Evolutionary conservation across 2,113 vertebrate genomes (phyloP).

Genomic region (Pterocles gutturalis): DNA sequence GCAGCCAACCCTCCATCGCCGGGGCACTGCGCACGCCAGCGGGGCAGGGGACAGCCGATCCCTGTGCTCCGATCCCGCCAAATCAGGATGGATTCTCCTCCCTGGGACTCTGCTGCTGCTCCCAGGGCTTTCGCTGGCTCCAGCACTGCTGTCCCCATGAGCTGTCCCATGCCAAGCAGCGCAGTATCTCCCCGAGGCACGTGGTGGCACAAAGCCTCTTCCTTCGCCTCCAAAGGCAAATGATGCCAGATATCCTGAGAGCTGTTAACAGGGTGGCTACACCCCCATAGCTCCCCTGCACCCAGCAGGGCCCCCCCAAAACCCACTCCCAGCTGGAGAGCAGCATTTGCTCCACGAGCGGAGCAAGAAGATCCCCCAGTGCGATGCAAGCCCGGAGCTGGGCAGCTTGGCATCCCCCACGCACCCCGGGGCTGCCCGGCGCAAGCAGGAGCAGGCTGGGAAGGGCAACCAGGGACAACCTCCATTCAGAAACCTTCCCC

Average conservation of each 20-base stretch:
- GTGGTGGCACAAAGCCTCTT: fast-evolving
- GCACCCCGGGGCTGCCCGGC: fast-evolving
- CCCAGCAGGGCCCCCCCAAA: background rate
- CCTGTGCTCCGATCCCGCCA: background rate
- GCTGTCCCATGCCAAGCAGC: fast-evolving
- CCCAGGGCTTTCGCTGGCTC: background rate
- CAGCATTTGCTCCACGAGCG: background rate
- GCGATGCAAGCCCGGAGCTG: background rate
- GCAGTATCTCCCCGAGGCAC: background rate
- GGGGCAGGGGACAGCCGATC: fast-evolving
- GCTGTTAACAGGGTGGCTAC: background rate
- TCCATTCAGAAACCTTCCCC: background rate
- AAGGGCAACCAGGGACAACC: background rate
- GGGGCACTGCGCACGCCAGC: fast-evolving
- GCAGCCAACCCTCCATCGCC: background rate
- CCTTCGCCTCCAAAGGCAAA: background rate
- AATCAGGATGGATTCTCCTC: background rate
- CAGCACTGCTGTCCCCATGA: fast-evolving
- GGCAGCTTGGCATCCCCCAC: too few relatives aligned
- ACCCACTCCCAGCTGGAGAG: background rate
- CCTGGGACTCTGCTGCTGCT: background rate
- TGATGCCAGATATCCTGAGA: fast-evolving
- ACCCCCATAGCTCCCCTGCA: background rate
- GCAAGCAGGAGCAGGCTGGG: background rate
- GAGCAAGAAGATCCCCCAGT: background rate